Evolutionary conservation across 2,888 invertebrate species (phyloP), one percentile per base, ranked within the genome.

Genomic region (Lissonota sp.): DNA sequence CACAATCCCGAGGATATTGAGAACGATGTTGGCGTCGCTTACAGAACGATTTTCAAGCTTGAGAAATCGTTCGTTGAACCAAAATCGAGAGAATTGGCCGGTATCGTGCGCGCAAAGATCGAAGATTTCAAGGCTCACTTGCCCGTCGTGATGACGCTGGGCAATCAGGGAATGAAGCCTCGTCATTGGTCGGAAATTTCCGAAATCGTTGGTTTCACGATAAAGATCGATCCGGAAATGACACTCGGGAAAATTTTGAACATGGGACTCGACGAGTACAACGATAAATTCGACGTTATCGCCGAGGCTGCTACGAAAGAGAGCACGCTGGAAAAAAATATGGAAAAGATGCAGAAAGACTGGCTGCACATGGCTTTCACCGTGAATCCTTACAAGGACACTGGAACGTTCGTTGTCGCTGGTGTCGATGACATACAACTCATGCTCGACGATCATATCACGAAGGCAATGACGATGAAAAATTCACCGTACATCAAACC

Each of bases 401-500:
- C 98, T 12, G 98, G 98, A 10, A 98, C 98, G 0, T 97, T 94
- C 86, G 98, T 99, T 84, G 93, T 99, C 79, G 96, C 98, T 0
- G 95, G 97, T 63, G 95, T 99, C 4, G 99, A 99, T 92, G 98
- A 99, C 89, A 98, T 99, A 88, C 99, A 99, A 93, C 93, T 98
- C 37, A 93, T 98, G 77, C 93, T 99, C 72, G 99, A 99, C 91
- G 99, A 99, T 91, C 99, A 99, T 90, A 97, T 99, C 84, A 96
- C 98, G 12, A 99, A 98, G 93, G 97, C 98, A 0, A 98, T 99
- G 92, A 98, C 98, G 0, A 99, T 99, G 97, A 97, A 98, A 93
- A 98, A 98, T 89, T 99, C 99, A 0, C 98, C 99, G 0, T 98
- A 98, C 88, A 98, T 99, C 83, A 98, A 98, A 91, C 99, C 99